Base-by-base conservation (phyloP, 2,113 vertebrate genomes). In the Caranx ignobilis region DNA sequence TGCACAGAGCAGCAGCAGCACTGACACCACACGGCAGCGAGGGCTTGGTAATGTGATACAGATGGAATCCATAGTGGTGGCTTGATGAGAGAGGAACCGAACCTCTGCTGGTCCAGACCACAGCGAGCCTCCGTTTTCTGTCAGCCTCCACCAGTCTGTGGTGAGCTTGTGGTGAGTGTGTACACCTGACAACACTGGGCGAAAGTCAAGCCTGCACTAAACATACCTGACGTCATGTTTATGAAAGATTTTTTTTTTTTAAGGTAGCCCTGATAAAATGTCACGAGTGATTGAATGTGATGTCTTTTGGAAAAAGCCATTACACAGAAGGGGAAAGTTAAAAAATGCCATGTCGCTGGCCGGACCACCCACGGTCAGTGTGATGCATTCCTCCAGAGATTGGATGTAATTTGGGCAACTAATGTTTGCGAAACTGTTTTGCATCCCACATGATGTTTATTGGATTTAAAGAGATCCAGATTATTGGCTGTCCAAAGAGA, bases 21-120 rank as follows among this genome's bases (percentile, higher is more conserved):
- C 64, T 57, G 59, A 60, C 47, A 79, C 32, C 35, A 67, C 64
- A 64, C 56, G 74, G 71, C 59, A 59, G 77, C 37, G 8, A 11
- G 21, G 52, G 61, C 54, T 62, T 45, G 47, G 69, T 82, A 86
- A 87, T 65, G 55, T 43, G 79, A 86, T 65, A 77, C 77, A 84
- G 60, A 84, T 79, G 41, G 76, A 74, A 74, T 88, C 61, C 65
- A 71, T 71, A 52, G 39, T 41, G 35, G 34, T 60, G 72, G 47
- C 65, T 76, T 35, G 61, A 71, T 55, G 70, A 81, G 65, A 75
- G 45, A 34, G 54, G 55, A 71, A 52, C 52, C n/a, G 1, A 62
- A 67, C 45, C 77, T 59, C 79, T 71, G 34, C 63, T 47, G 4
- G 52, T 26, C n/a, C 10, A 56, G 76, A 60, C 71, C 56, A 59